Evolutionary conservation across 2,113 vertebrate species (phyloP).

Genomic region (Tauraco erythrolophus): DNA sequence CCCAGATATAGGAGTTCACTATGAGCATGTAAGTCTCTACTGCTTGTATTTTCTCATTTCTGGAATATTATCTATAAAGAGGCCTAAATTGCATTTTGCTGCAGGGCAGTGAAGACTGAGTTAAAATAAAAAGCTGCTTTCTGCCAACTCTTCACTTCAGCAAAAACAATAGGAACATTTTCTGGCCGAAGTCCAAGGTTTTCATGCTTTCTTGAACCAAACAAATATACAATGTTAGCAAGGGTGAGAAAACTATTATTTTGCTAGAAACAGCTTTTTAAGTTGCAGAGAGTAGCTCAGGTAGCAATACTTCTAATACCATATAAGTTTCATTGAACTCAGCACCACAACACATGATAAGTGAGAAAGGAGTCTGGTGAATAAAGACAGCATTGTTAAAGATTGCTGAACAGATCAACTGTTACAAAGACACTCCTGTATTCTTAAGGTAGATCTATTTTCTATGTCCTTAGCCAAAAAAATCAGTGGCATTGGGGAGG

Average conservation of each 20-base stretch:
- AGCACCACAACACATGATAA: background rate
- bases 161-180: slow-evolving; percentile 43
- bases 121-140: slow-evolving; percentile 28
- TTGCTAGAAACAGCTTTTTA: background rate
- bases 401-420: background rate
- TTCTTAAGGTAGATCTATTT: slow-evolving; percentile 34
- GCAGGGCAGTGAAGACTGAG: background rate
- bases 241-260: background rate
- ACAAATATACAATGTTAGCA: background rate
- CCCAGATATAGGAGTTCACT: background rate
- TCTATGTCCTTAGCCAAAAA: slow-evolving; percentile 33
- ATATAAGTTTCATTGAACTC: background rate
- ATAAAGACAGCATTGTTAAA: slow-evolving; percentile 20
- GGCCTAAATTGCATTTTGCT: background rate
- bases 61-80: background rate
- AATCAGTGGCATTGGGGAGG: background rate
- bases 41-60: background rate
- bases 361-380: background rate
- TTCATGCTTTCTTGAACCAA: slow-evolving; percentile 4
- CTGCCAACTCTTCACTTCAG: background rate
- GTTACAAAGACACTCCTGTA: slow-evolving; percentile 31
- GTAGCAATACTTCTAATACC: background rate
- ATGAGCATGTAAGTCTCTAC: background rate
- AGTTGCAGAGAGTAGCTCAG: background rate
- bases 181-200: background rate